Conservation (phyloP, 2,888 invertebrate species). For the Xanthorhoe designata region DNA sequence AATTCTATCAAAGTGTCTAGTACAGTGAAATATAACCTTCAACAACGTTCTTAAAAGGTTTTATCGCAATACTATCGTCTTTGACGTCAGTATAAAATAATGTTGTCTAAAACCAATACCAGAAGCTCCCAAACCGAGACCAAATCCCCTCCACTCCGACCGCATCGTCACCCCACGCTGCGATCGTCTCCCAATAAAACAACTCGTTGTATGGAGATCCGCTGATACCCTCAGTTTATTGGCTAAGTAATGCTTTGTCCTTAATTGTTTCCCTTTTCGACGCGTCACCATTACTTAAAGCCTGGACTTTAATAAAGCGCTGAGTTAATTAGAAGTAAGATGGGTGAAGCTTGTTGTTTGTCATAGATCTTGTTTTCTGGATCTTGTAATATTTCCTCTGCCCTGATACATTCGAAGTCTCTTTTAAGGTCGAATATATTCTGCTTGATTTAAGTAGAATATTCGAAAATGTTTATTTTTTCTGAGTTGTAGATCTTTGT, state of each 20-base stretch:
- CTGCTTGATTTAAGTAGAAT: too few species aligned
- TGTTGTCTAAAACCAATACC: not conserved
- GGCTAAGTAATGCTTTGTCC: slow-evolving; percentile 60
- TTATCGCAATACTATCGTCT: not conserved
- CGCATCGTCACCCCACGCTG: slow-evolving; percentile 45
- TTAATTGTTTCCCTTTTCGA: slow-evolving; percentile 62
- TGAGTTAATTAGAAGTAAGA: slow-evolving; percentile 26
- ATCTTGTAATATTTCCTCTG: too few species aligned
- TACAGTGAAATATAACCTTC: not conserved
- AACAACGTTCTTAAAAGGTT: not conserved
- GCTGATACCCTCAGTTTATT: slow-evolving; percentile 66
- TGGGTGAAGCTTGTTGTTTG: not conserved
- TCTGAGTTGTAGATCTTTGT: too few species aligned
- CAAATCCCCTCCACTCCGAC: slow-evolving; percentile 12
- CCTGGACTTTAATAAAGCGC: slow-evolving; percentile 53
- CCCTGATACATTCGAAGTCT: too few species aligned
- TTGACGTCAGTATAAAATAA: not conserved
- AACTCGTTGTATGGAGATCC: slow-evolving; percentile 64
- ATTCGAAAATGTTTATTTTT: too few species aligned
- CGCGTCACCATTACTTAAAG: slow-evolving; percentile 50
- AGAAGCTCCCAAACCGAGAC: slow-evolving; percentile 8
- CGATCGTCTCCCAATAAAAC: slow-evolving; percentile 65
- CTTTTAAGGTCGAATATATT: too few species aligned
- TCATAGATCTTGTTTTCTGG: not conserved
- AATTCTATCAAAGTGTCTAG: too few species aligned